Base-by-base conservation (phyloP, 2,113 vertebrate species). In the Petromus typicus region DNA sequence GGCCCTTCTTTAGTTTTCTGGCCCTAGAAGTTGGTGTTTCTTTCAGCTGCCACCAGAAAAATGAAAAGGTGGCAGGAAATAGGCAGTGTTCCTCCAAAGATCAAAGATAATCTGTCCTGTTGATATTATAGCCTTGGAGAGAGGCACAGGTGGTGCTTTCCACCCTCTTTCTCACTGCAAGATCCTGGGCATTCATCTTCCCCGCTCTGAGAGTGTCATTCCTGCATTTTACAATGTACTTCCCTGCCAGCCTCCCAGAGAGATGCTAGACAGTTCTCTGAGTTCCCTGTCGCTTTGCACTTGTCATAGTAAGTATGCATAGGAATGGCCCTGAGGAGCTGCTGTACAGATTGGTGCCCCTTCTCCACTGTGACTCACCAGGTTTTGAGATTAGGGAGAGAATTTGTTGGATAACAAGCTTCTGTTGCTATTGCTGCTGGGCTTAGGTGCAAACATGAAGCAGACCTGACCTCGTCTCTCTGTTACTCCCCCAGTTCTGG, bases 31-130 rank as follows among this genome's bases (percentile, higher is more conserved):
- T 40, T 43, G 16, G 25, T 79, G 8, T 73, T 95, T 75, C 73
- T 87, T 91, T 48, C 34, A 64, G 23, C 4, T 79, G 27, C 18
- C 66, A 32, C 9, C 8, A 23, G 93, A 93, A 83, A 73, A 90
- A 66, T n/a, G 45, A 86, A 40, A 91, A 83, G 43, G 40, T 95
- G 61, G n/a, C 80, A 94, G 81, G 76, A 93, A 87, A 43, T 23
- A 30, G 59, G 22, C 43, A 56, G 1, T 40, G 69, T 83, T 94
- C 43, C 64, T 76, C 89, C 56, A 54, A 78, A 96, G 79, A 83
- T 64, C 51, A 87, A 92, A 83, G 9, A 83, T 80, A 79, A 79
- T 64, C n/a, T n/a, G 64, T 79, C 79, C 43, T 23, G 37, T n/a
- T 85, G 81, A 37, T 64, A 93, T 94, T 85, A 88, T 25, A 34